These are phyloP conservation scores for Lacanobia oleracea DNA, from an alignment of 2,888 invertebrate genomes.

Conservation along the genomic window DNA sequence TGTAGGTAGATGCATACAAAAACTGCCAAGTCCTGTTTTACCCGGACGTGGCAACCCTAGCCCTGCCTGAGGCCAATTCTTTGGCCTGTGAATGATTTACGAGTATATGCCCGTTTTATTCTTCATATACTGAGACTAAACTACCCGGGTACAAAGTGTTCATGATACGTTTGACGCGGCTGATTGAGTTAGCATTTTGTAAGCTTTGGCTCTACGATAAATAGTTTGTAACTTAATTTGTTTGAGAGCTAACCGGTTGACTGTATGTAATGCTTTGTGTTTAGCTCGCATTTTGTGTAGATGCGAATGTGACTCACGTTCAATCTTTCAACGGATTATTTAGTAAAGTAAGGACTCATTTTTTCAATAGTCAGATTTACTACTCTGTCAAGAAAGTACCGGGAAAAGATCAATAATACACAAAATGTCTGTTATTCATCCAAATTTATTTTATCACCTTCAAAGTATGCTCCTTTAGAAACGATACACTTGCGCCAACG, in stretches of 20 bases:
- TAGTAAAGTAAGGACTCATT: no score
- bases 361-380: no score
- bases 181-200: slow-evolving; percentile 54
- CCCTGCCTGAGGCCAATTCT: slow-evolving; percentile 58
- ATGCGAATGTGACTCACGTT: not conserved
- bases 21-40: not conserved
- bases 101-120: slow-evolving; percentile 65
- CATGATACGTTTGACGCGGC: slow-evolving; percentile 35
- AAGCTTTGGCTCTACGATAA: not conserved
- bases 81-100: slow-evolving; percentile 74
- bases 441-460: no score
- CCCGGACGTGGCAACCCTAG: not conserved
- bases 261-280: slow-evolving; percentile 6
- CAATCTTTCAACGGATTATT: not conserved
- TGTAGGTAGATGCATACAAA: no score
- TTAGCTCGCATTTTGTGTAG: not conserved
- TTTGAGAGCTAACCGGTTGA: not conserved
- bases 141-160: slow-evolving; percentile 45
- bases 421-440: no score
- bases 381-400: no score
- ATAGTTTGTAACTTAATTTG: slow-evolving; percentile 43
- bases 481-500: no score
- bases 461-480: no score
- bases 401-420: no score
- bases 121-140: slow-evolving; percentile 56